Base-by-base conservation (phyloP, 2,797 vertebrate genomes). In the Hozukius guyotensis region DNA sequence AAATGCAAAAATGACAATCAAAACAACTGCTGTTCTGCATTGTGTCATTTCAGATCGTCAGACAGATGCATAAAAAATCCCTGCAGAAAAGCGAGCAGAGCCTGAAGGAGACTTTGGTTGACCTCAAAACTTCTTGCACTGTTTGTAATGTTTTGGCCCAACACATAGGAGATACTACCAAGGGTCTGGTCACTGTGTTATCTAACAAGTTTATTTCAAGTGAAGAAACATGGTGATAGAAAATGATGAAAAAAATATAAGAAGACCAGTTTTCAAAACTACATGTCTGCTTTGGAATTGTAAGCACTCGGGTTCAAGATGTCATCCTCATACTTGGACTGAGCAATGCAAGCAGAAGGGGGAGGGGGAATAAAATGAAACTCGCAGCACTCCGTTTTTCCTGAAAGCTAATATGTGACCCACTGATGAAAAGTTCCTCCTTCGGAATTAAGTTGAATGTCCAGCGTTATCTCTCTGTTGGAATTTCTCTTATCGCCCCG, bases 401-500 rank as follows among this genome's bases (percentile, higher is more conserved):
- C 87, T 93, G 93, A 94, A 93, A 95, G 94, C 91, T 92, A 93
- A 94, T 96, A 95, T 94, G 94, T 94, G 94, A 94, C 92, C 92
- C 73, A 64, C 92, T 95, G 95, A 95, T 96, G 96, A 96, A 96
- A 96, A 95, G 92, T 94, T 94, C 93, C 94, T 95, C 95, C 93
- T 94, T 92, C 42, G 92, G 96, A 94, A 95, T 94, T 95, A 95
- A 95, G 95, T 96, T 95, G 93, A 95, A 92, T 91, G 90, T 95
- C 91, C 91, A 94, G 92, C 89, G 86, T 95, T 95, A 96, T 96
- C 96, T 96, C 87, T 87, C 91, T 85, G 83, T 91, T 92, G 93
- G 94, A 97, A 96, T 96, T 96, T 95, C 93, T 95, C 96, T 97
- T 97, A 96, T 97, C 96, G 72, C 84, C 92, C 89, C 4, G 91